phyloP scores from a whole-genome alignment of 1,140 invertebrate species.

The Drosophila rhopaloa region DNA sequence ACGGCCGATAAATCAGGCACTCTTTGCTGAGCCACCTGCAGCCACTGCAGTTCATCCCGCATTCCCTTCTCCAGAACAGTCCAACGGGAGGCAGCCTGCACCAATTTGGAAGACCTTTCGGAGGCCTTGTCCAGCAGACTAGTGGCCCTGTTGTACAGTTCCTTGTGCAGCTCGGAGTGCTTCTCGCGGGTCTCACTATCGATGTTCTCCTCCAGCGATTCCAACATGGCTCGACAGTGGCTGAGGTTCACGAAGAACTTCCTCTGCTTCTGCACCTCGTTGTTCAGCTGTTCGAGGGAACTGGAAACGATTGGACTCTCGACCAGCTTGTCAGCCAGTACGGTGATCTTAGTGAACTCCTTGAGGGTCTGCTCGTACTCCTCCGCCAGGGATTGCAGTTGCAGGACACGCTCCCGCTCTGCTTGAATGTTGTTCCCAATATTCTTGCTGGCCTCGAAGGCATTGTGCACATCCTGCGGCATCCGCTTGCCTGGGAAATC shows the following conservation, averaged over 20 bases:
- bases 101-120: slow-evolving; percentile 91
- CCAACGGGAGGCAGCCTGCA: slow-evolving; percentile 93
- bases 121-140: slow-evolving; percentile 91
- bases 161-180: slow-evolving; percentile 90
- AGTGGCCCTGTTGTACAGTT: slow-evolving; percentile 90
- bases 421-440: slow-evolving; percentile 88
- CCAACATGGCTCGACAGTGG: slow-evolving; percentile 92
- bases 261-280: slow-evolving; percentile 94
- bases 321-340: slow-evolving; percentile 91
- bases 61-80: slow-evolving; percentile 91
- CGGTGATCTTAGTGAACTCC: slow-evolving; percentile 93
- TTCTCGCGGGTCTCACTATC: slow-evolving; percentile 91
- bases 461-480: slow-evolving; percentile 87
- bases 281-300: slow-evolving; percentile 91
- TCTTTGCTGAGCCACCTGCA: slow-evolving; percentile 91
- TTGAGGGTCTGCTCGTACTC: slow-evolving; percentile 94
- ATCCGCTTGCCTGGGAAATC: slow-evolving; percentile 88
- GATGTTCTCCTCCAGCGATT: slow-evolving; percentile 93
- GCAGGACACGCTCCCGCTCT: slow-evolving; percentile 90
- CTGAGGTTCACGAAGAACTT: slow-evolving; percentile 95
- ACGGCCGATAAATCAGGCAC: slow-evolving; percentile 91
- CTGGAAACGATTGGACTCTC: slow-evolving; percentile 90
- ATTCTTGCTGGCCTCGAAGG: slow-evolving; percentile 88
- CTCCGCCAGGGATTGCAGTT: slow-evolving; percentile 90
- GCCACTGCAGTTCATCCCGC: slow-evolving; percentile 92